phyloP scores from a whole-genome alignment of 2,888 invertebrate species.

The Drosophila suboccidentalis region DNA sequence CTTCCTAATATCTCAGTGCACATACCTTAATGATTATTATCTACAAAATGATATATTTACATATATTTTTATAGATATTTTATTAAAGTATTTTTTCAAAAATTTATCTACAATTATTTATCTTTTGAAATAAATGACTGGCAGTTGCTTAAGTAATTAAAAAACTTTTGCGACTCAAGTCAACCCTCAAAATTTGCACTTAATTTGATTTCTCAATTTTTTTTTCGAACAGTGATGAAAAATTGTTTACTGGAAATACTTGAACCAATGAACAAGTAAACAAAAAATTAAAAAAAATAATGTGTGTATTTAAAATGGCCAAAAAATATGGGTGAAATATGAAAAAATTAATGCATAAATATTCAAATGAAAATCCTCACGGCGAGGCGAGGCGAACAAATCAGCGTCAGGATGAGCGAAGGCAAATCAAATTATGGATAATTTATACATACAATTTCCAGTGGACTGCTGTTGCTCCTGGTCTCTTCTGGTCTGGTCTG shows the following conservation, averaged over 20 bases:
- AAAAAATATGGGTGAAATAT: conserved; percentile 11
- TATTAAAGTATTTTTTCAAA: not conserved
- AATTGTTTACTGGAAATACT: conserved; percentile 47
- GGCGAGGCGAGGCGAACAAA: conserved; percentile 32
- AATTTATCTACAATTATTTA: conserved; percentile 11
- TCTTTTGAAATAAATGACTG: conserved; percentile 15
- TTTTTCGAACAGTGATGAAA: conserved; percentile 35
- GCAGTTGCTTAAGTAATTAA: conserved; percentile 36
- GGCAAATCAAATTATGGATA: conserved; percentile 78
- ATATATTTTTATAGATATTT: not conserved
- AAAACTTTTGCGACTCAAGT: conserved; percentile 12
- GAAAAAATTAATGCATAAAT: conserved; percentile 66
- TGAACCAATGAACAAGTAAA: conserved; percentile 33
- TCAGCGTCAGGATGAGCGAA: conserved; percentile 43
- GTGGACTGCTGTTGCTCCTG: conserved; percentile 41
- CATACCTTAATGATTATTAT: too few species aligned
- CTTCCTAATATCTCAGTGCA: too few species aligned
- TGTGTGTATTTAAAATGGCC: conserved; percentile 23
- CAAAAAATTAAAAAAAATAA: conserved; percentile 15
- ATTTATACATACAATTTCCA: conserved; percentile 67
- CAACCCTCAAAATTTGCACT: conserved; percentile 6
- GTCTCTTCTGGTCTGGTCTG: conserved; percentile 6
- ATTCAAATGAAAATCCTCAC: conserved; percentile 75
- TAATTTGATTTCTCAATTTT: conserved; percentile 44
- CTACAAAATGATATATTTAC: not conserved